Base-by-base conservation (phyloP, 2,888 invertebrate genomes). In the Rhyacophila evoluta region DNA sequence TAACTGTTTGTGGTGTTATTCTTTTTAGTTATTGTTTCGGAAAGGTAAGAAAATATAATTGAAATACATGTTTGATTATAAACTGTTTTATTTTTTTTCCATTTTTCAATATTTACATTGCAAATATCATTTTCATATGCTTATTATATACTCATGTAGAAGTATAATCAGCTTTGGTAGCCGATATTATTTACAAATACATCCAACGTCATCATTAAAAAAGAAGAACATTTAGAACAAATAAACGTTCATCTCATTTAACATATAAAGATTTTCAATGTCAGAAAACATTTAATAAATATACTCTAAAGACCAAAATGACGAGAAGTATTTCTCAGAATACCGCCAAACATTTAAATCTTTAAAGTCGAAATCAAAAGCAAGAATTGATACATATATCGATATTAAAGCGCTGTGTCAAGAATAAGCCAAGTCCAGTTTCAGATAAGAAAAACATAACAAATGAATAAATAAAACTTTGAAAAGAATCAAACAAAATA, bases 51-150 rank as follows among this genome's bases (percentile, higher is more conserved):
- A 1, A 19, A 25, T 15, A 19, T 27, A 69, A 69, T 28, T 69
- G 28, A 69, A 69, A 69, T 69, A 29, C 12, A 33, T 6, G 6
- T 29, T 69, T 69, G 69, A 29, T 29, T 29, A 69, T 69, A 69
- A 29, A 29, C 33, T 29, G 33, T 69, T 69, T 69, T 69, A 69
- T 69, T 69, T 10, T 68, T 28, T 69, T 28, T 69, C n/a, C n/a
- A 28, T 69, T 69, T 69, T 69, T 69, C 12, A 69, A 69, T 69
- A 69, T 69, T 69, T 69, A 69, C 69, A 69, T 69, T 69, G 69
- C 69, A 69, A 69, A 69, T 69, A 69, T 69, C 69, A 69, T 27
- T 33, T 69, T 28, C 28, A 29, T 69, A 29, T 69, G 33, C 69
- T 29, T 69, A 69, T 27, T 69, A 33, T 69, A 29, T 69, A 29